Conservation (phyloP, 2,888 invertebrate species). For the Andrena praecox region DNA sequence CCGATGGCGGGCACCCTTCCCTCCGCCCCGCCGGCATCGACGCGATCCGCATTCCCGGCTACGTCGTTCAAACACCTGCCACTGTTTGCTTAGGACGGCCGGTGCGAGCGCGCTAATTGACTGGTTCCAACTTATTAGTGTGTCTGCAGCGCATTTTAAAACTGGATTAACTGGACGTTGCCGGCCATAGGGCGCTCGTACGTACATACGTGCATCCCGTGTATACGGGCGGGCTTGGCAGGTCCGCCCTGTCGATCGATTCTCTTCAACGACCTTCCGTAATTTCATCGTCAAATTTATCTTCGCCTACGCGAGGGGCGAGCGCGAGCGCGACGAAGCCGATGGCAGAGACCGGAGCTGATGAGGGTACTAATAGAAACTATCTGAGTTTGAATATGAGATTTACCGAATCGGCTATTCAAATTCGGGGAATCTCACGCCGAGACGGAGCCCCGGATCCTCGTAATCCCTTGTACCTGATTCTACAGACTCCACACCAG, state of each 20-base stretch:
- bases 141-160: constrained; percentile 74
- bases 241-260: constrained; percentile 35
- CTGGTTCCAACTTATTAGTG: constrained; percentile 82
- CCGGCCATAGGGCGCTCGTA: neutral
- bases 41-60: constrained; percentile 49
- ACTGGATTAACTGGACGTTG: constrained; percentile 66
- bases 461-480: constrained; percentile 52
- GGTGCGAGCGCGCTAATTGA: constrained; percentile 79
- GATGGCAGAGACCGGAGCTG: constrained; percentile 21
- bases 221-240: neutral
- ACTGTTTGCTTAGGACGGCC: constrained; percentile 81
- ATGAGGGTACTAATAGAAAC: constrained; percentile 57
- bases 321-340: constrained; percentile 16
- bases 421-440: constrained; percentile 34
- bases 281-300: constrained; percentile 72
- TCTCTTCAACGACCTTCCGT: constrained; percentile 46
- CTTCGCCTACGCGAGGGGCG: constrained; percentile 37
- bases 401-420: constrained; percentile 59
- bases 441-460: constrained; percentile 30
- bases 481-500: constrained; percentile 39
- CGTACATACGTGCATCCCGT: neutral
- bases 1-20: constrained; percentile 15
- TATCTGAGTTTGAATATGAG: constrained; percentile 56
- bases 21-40: constrained; percentile 36
- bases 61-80: constrained; percentile 81